Evolutionary conservation across 1,140 invertebrate genomes (phyloP).

Genomic region (Tachypleus tridentatus): DNA sequence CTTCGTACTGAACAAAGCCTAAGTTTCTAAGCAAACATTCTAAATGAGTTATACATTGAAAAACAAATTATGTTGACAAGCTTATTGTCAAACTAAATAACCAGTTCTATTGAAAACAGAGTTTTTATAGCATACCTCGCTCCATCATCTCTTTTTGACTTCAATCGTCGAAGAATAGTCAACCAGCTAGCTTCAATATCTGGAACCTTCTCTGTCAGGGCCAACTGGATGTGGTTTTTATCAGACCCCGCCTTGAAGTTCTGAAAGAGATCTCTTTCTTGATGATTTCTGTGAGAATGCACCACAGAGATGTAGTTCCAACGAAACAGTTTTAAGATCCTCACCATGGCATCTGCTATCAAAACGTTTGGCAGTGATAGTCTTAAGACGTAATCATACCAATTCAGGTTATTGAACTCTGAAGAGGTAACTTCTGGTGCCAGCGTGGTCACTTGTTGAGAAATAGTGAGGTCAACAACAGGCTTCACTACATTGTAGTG

Average conservation of each 20-base stretch:
- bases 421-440: constrained; percentile 24
- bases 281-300: constrained; percentile 23
- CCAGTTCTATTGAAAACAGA: too few species aligned
- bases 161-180: constrained; percentile 4
- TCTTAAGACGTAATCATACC: constrained; percentile 28
- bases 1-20: neutral
- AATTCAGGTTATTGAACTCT: constrained; percentile 21
- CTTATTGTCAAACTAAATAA: neutral
- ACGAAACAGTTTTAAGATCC: constrained; percentile 24
- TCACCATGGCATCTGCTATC: constrained; percentile 23
- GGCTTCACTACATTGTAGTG: constrained; percentile 17
- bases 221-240: constrained; percentile 11
- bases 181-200: constrained; percentile 1
- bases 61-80: too few species aligned
- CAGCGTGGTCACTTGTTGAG: constrained; percentile 25
- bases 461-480: constrained; percentile 18
- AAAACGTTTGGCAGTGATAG: constrained; percentile 26
- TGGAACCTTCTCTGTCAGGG: constrained; percentile 14
- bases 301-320: constrained; percentile 28
- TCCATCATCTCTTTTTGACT: constrained; percentile 10
- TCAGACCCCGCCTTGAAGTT: constrained; percentile 22
- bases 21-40: too few species aligned
- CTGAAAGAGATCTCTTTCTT: constrained; percentile 24
- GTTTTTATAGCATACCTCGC: constrained; percentile 12
- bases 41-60: too few species aligned